Base-by-base conservation (phyloP, 2,797 vertebrate genomes). In the Megaceryle alcyon region DNA sequence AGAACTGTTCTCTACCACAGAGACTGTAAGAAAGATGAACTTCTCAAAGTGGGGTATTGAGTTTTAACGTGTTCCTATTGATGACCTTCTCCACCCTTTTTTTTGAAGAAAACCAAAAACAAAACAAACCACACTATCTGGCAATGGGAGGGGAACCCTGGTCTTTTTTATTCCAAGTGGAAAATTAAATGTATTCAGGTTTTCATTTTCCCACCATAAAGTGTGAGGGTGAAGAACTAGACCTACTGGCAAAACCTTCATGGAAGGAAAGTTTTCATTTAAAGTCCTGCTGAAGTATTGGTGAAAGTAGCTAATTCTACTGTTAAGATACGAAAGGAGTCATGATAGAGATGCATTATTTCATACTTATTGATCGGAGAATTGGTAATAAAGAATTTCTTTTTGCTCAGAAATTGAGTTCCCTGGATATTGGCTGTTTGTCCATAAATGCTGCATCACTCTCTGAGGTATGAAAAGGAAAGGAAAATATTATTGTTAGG, bases 291-390 rank as follows among this genome's bases (percentile, higher is more conserved):
- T 57, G 53, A 51, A 46, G 28, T 65, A 51, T 51, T 3, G 4
- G 17, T 51, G 35, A 65, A 70, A 49, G 22, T 10, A 66, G 46
- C 13, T 75, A 70, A 44, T 79, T 79, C 44, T 43, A 14, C 43
- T 35, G 12, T 14, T 9, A 80, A 71, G 37, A 26, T 44, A 15
- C 4, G 28, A 53, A 53, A 53, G 16, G 51, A 86, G 28, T 60
- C 82, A 44, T n/a, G 56, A 39, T 9, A 88, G 51, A 18, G 28
- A 60, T 86, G 70, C 66, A 76, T 63, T 8, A 31, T 57, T 91
- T 93, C 37, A 80, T 93, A 81, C 48, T 91, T 84, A 82, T 90
- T 94, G 90, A 71, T 56, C 68, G 91, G 60, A 80, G 26, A 76
- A 56, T 3, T 43, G 28, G 33, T 69, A 91, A 86, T 46, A 79